These are phyloP conservation scores for Idris sp. DNA, from an alignment of 1,140 invertebrate genomes.

Conservation along the genomic window DNA sequence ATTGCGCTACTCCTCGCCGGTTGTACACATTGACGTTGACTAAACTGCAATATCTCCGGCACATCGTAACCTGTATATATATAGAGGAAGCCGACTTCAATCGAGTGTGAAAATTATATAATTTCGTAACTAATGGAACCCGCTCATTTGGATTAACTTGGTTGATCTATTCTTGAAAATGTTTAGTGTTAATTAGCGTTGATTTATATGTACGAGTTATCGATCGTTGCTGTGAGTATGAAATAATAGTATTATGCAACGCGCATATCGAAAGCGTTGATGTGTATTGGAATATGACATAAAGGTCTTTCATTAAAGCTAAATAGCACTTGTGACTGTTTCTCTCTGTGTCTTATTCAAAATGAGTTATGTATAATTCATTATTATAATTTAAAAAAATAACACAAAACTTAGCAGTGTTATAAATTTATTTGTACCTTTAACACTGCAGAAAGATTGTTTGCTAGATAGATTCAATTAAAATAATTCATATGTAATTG, in stretches of 20 bases:
- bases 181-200: conserved; percentile 34
- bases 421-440: too few species aligned
- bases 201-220: conserved; percentile 27
- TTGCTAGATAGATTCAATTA: too few species aligned
- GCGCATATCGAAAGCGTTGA: not conserved
- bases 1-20: conserved; percentile 52
- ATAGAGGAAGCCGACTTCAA: conserved; percentile 33
- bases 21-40: conserved; percentile 35
- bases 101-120: conserved; percentile 52
- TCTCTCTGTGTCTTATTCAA: too few species aligned
- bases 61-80: conserved; percentile 35
- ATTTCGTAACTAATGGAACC: conserved; percentile 33
- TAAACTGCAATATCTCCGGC: conserved; percentile 51
- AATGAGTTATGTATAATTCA: too few species aligned
- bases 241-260: conserved; percentile 14
- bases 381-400: too few species aligned
- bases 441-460: too few species aligned
- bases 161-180: conserved; percentile 38
- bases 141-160: conserved; percentile 13
- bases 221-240: conserved; percentile 7
- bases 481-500: too few species aligned
- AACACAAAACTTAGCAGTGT: too few species aligned
- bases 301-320: too few species aligned
- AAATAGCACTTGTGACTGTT: too few species aligned
- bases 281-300: not conserved